Conservation (phyloP, 2,797 vertebrate genomes). For the Limosa lapponica region DNA sequence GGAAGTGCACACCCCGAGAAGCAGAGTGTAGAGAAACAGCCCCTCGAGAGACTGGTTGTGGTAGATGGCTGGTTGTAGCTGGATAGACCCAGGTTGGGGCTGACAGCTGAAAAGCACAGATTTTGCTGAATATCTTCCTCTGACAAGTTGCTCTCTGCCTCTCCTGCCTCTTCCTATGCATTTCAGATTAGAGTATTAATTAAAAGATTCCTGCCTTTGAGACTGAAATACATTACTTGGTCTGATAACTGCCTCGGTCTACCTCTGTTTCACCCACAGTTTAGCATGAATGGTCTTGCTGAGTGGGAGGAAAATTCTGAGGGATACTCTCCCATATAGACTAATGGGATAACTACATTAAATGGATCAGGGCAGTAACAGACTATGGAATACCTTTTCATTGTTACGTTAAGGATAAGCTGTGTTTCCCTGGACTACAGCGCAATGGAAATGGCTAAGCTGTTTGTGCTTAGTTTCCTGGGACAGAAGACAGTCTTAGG, state of each 20-base stretch:
- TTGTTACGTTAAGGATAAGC: neutral
- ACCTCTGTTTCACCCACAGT: neutral
- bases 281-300: neutral
- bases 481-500: neutral
- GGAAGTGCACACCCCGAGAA: neutral
- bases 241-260: neutral
- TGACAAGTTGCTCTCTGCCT: neutral
- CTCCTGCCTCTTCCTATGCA: neutral
- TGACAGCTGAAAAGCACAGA: neutral
- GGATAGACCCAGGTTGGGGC: no score
- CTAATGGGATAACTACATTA: neutral
- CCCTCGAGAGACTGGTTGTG: neutral
- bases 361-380: neutral
- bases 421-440: neutral
- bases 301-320: neutral
- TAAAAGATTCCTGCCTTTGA: neutral
- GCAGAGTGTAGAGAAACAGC: neutral
- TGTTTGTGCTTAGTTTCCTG: neutral
- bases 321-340: neutral
- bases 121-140: neutral
- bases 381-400: neutral
- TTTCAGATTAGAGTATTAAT: neutral
- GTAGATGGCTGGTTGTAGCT: neutral
- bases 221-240: neutral
- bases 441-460: neutral